phyloP scores from a whole-genome alignment of 37 sponge, comb jelly and placozoan genomes.

The Spongia lamella region DNA sequence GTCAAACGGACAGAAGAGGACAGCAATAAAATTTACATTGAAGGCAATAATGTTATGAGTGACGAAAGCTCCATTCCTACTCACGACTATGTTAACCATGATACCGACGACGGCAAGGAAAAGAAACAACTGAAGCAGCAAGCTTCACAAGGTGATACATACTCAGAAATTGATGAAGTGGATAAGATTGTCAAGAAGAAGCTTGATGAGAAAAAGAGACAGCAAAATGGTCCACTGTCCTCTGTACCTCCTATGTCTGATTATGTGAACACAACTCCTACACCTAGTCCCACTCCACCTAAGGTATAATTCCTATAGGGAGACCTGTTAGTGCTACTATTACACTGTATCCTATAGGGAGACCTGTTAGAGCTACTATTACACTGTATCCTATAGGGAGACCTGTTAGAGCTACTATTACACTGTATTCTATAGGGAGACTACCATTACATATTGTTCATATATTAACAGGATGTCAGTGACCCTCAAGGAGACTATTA shows the following conservation, averaged over 20 bases:
- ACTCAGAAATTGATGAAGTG: not conserved
- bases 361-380: too few species aligned
- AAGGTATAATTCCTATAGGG: too few species aligned
- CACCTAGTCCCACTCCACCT: too few species aligned
- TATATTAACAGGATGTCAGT: too few species aligned
- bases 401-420: too few species aligned
- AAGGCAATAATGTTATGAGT: not conserved
- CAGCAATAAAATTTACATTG: conserved; percentile 25
- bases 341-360: too few species aligned
- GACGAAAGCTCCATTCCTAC: not conserved
- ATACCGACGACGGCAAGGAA: not conserved
- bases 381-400: too few species aligned
- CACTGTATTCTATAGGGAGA: too few species aligned
- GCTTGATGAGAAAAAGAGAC: not conserved
- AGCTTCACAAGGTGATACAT: not conserved
- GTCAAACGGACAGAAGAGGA: conserved; percentile 32
- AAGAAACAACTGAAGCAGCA: not conserved
- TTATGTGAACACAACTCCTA: conserved; percentile 11
- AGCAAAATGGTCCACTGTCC: not conserved
- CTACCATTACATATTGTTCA: too few species aligned
- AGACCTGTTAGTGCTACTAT: too few species aligned
- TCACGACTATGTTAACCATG: not conserved
- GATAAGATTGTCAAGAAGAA: not conserved
- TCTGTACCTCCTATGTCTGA: conserved; percentile 1
- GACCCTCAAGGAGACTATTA: too few species aligned